Base-by-base conservation (phyloP, 64 coral and sea anemone species). In the Porites lutea region DNA sequence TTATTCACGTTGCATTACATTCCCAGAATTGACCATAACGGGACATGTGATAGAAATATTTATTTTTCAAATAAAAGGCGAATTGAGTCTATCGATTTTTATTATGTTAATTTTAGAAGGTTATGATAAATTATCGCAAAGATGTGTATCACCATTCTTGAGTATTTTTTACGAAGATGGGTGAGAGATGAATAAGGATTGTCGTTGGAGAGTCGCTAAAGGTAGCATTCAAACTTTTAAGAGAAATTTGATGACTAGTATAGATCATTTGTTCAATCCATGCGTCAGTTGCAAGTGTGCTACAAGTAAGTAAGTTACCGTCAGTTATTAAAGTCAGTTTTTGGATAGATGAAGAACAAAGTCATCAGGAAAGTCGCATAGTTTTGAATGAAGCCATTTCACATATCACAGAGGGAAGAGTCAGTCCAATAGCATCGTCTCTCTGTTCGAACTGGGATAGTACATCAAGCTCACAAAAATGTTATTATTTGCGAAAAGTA, bases 401-500 rank as follows among this genome's bases (percentile, higher is more conserved):
- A 19, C 13, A 52, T 65, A 85, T 85, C n/a, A 59, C 11, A 48
- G 82, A 85, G 14, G 82, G 82, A 51, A 86, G 55, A 86, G 63
- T 86, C 45, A 69, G 77, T 50, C 77, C 77, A 79, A 79, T 79
- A 52, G 4, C 47, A 8, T 82, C 79, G 12, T 27, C 13, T 43
- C 49, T 82, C 5, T 62, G 13, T 27, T 60, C 11, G 1, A 45
- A 45, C 43, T 82, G 79, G 79, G 55, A 87, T 54, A 87, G 60
- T 64, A 72, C 45, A 64, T 87, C 84, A 87, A 27, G 84, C 84
- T 46, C 84, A 64, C 84, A 87, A 87, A 87, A 72, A 61, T 8
- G 11, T 65, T 73, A 73, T 18, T 87, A 72, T 27, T 27, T 73
- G 20, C 68, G n/a, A 66, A 72, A 73, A 64, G 48, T 87, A 9